Evolutionary conservation across 2,113 vertebrate genomes (phyloP), one percentile per base, ranked within the genome.

Genomic region (Gobiocypris rarus): DNA sequence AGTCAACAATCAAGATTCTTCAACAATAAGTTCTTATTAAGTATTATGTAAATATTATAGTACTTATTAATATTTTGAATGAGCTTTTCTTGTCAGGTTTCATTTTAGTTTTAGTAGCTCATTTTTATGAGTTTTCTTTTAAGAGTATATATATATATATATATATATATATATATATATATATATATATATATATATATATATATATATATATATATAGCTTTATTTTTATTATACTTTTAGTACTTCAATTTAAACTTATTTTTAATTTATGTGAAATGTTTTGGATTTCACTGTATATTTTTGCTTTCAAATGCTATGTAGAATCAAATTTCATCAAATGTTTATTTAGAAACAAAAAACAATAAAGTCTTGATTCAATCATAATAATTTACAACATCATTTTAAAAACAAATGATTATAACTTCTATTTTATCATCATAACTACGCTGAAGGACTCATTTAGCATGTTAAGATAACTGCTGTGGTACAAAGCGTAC

Each of bases 381-480:
- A n/a, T n/a, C n/a, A n/a, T n/a, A n/a, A n/a, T n/a, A 1, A 38
- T 38, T 38, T 69, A 22, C 34, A 69, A 69, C 9, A 38, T 67
- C 43, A 24, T 71, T 24, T 70, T 70, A 10, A 69, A 69, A 22
- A 69, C 7, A 6, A 65, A 34, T 31, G 34, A 69, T 22, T 4
- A 19, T 38, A 69, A 24, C 41, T 26, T 48, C 43, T 15, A 26
- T 48, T 28, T 28, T 75, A 52, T 75, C 9, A 10, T 71, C 22
- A 75, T 52, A 41, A 58, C 52, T 38, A 28, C 15, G 22, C 34
- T 22, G 61, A 79, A 10, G 8, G 56, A 63, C 43, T 81, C 15
- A 48, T 80, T 50, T 22, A 34, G 43, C 26, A 67, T 50, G 43
- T 67, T 50, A n/a, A 81, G 26, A 81, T 61, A 81, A 81, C 45